Conservation (phyloP, 2,888 invertebrate genomes). For the Carterocephalus palaemon region DNA sequence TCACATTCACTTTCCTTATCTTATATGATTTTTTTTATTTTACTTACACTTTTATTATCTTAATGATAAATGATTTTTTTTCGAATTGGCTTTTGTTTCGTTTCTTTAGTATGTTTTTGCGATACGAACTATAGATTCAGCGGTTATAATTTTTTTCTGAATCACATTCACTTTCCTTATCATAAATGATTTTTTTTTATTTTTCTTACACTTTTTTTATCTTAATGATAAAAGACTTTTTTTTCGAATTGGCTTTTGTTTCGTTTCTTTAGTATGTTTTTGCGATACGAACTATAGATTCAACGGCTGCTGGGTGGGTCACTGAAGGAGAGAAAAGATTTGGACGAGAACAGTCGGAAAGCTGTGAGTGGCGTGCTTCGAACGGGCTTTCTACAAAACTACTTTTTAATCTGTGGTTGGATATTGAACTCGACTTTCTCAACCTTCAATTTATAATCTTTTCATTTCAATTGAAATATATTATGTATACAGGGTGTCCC, state of each 20-base stretch:
- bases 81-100: conserved; percentile 44
- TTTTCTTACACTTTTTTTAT: conserved; percentile 19
- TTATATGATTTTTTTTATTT: too few species aligned
- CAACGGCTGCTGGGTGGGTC: conserved; percentile 86
- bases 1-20: too few species aligned
- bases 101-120: conserved; percentile 51
- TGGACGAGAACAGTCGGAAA: conserved; percentile 82
- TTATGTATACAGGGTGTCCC: too few species aligned
- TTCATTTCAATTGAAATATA: too few species aligned
- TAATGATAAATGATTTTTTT: conserved; percentile 32
- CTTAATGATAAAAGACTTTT: conserved; percentile 31
- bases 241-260: conserved; percentile 44
- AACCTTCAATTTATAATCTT: neutral
- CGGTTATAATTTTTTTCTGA: too few species aligned
- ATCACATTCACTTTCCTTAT: too few species aligned
- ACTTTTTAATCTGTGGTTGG: conserved; percentile 12
- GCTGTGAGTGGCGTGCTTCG: conserved; percentile 80
- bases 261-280: conserved; percentile 48
- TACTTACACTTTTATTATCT: conserved; percentile 23
- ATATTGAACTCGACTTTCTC: conserved; percentile 26
- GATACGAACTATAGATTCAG: conserved; percentile 79
- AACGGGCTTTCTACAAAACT: conserved; percentile 10
- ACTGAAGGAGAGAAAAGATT: conserved; percentile 81
- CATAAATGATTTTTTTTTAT: too few species aligned
- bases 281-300: conserved; percentile 76